Base-by-base conservation (phyloP, 2,113 vertebrate species). In the Regulus satrapa region DNA sequence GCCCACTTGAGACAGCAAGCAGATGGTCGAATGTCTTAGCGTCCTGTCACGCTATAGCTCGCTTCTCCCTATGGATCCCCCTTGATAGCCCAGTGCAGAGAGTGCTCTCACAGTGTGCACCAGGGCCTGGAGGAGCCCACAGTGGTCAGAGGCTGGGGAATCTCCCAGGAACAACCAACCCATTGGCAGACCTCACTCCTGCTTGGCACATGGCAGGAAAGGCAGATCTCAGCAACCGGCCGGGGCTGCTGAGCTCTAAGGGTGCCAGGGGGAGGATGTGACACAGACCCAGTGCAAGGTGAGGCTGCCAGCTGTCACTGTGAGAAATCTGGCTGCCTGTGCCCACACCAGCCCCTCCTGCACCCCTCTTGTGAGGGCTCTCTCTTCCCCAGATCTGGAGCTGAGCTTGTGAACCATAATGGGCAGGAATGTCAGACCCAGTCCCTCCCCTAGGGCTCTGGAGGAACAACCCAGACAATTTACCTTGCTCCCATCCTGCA, bases 401-500 rank as follows among this genome's bases (percentile, higher is more conserved):
- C 25, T 20, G 4, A 3, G 17, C 8, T 52, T 31, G 8, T 14
- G 31, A 85, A 41, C 46, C 1, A 0, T 8, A 20, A 31, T 0
- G 4, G 32, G 48, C 62, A 64, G 62, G 45, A 40, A 40, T 13
- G 8, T 24, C 5, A 3, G 24, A 66, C 32, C n/a, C 71, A 8
- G 12, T 69, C 62, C 40, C 28, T 43, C 82, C 79, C 66, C 51
- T 25, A 41, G 45, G 46, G 49, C 49, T 58, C 54, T 49, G 67
- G 21, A 29, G 9, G 24, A 72, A 52, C 28, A 75, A 58, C 10
- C 25, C 51, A 63, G n/a, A 43, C 2, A 3, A 66, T 13, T 89
- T 97, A 99, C 99, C 98, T 99, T 99, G 68, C 98, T 98, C 56
- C 99, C 98, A 63, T 98, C 97, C 89, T 98, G 97, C 74, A 98